phyloP scores from a whole-genome alignment of 2,113 vertebrate genomes.

The Athene noctua region DNA sequence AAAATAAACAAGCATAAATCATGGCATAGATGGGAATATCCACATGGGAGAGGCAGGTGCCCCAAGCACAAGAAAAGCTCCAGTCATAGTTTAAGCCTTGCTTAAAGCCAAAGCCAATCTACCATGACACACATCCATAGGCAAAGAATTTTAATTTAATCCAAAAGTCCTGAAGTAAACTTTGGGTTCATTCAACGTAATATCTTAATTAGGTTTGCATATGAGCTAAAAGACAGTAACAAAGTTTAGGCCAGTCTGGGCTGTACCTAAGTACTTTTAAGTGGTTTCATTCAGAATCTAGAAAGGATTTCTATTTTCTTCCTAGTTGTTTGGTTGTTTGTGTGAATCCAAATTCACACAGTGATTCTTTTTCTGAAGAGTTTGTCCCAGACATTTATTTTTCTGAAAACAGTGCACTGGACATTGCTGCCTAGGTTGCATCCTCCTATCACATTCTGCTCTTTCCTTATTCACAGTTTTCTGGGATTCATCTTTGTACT shows the following conservation, averaged over 20 bases:
- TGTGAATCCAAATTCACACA: not conserved
- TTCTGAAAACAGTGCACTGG: not conserved
- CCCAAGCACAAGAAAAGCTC: not conserved
- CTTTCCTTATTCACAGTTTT: not conserved
- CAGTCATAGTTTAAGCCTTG: not conserved
- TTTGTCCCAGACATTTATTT: not conserved
- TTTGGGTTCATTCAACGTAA: not conserved
- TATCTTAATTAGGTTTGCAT: not conserved
- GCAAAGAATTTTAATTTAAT: constrained; percentile 1
- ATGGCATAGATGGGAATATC: not conserved
- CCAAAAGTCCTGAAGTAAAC: not conserved
- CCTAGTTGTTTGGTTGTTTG: not conserved
- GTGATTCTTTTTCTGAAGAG: not conserved
- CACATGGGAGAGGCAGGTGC: not conserved
- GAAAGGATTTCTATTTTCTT: not conserved
- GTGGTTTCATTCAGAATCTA: not conserved
- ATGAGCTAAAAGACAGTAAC: not conserved
- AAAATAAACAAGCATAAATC: constrained; percentile 19
- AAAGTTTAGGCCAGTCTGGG: not conserved
- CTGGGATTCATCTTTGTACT: not conserved
- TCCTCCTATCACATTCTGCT: not conserved
- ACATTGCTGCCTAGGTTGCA: not conserved
- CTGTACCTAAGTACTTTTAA: not conserved
- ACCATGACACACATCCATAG: not conserved
- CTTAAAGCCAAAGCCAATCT: not conserved